Evolutionary conservation across 2,113 vertebrate species (phyloP).

Genomic region (Oxygymnocypris stewartii): DNA sequence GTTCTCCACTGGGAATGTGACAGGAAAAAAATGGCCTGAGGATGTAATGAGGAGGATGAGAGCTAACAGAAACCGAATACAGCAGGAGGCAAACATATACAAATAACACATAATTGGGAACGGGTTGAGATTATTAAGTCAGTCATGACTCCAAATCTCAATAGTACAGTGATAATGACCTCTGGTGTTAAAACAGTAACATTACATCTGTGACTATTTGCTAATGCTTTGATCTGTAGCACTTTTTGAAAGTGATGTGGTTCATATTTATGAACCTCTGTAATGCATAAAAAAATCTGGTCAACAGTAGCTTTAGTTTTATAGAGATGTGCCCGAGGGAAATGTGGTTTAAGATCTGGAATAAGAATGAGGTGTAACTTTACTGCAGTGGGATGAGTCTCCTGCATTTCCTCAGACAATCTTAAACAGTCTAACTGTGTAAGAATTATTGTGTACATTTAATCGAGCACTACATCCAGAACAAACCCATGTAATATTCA

Average conservation of each 20-base stretch:
- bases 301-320: constrained; percentile 1
- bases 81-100: neutral
- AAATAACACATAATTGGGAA: neutral
- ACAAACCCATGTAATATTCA: constrained; percentile 1
- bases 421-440: neutral
- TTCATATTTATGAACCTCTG: neutral
- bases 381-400: neutral
- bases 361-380: neutral
- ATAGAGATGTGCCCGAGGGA: neutral
- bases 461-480: neutral
- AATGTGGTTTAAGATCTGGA: neutral
- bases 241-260: neutral
- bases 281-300: neutral
- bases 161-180: constrained; percentile 19
- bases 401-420: neutral
- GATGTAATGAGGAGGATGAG: neutral
- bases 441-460: neutral
- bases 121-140: neutral
- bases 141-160: neutral
- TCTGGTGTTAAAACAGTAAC: neutral
- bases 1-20: neutral
- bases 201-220: constrained; percentile 9
- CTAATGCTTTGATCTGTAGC: neutral
- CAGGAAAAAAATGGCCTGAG: neutral
- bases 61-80: neutral